Base-by-base conservation (phyloP, 2,888 invertebrate genomes). In the Acronicta psi region DNA sequence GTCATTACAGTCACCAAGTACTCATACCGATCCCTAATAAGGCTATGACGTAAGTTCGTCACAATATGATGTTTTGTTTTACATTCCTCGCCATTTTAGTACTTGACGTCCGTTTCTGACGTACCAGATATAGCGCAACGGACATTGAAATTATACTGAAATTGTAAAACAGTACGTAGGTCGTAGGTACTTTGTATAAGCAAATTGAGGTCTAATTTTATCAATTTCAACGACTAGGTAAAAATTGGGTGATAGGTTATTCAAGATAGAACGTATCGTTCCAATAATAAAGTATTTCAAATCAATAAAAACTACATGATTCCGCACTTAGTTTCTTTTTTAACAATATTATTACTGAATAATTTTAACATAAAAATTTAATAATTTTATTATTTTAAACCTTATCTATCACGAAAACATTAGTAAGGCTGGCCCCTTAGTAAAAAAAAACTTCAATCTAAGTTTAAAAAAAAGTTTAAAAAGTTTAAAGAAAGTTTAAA, bases 31-130 rank as follows among this genome's bases (percentile, higher is more conserved):
- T 42, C 13, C 59, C 45, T 46, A 47, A 57, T 64, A 74, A 42
- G 52, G 57, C 13, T 16, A 43, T 74, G 71, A 74, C 71, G 60
- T 65, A 46, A 46, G 45, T n/a, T 52, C 14, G 18, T 51, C 18
- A 57, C 49, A 75, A 59, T 57, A 57, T 34, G 40, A 46, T 51
- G 34, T 62, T 56, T 59, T 65, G 52, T 53, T 66, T 47, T 45
- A 55, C 56, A 72, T 70, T 71, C 58, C 60, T 53, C 25, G 36
- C 40, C 46, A 41, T 47, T 59, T 55, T 51, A 59, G 43, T 55
- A 53, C 46, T 17, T 53, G 36, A 43, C 53, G 65, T 55, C 16
- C 11, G 9, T n/a, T 25, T 9, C 44, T 61, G 59, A 74, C 54
- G 61, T 59, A 18, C 8, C 17, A 18, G 10, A 59, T 11, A 47